Conservation (phyloP, 2,888 invertebrate species). For the Spodoptera picta region DNA sequence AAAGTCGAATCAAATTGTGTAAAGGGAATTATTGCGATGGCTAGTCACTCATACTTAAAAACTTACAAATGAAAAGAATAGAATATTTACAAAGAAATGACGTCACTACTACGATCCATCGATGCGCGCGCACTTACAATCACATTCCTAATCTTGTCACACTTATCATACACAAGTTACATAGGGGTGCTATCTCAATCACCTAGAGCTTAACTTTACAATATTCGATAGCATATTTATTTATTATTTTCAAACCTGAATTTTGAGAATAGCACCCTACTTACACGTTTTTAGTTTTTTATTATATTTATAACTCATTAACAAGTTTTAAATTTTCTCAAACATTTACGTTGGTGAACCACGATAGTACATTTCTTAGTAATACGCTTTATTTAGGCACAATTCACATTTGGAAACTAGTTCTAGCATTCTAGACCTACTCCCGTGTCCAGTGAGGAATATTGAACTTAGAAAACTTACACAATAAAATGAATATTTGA, state of each 20-base stretch:
- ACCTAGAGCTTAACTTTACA: constrained; percentile 25
- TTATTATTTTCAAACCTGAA: constrained; percentile 29
- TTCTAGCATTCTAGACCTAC: constrained; percentile 83
- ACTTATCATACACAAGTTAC: constrained; percentile 46
- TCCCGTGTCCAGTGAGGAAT: constrained; percentile 65
- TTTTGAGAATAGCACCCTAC: constrained; percentile 55
- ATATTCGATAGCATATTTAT: constrained; percentile 30
- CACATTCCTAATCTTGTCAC: constrained; percentile 53
- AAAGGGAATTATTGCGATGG: constrained; percentile 1
- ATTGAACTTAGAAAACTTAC: constrained; percentile 11
- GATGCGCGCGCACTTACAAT: constrained; percentile 37
- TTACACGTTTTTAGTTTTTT: constrained; percentile 42
- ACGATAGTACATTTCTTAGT: constrained; percentile 63
- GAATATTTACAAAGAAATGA: constrained; percentile 39
- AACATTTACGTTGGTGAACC: constrained; percentile 56
- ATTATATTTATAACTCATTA: constrained; percentile 35
- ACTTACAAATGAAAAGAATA: constrained; percentile 5
- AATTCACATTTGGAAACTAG: constrained; percentile 82
- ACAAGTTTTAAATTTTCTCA: constrained; percentile 51
- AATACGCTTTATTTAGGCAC: constrained; percentile 82
- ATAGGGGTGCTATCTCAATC: constrained; percentile 48
- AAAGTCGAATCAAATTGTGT: constrained; percentile 30
- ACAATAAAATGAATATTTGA: background rate
- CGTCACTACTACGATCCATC: constrained; percentile 9
- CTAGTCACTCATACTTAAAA: constrained; percentile 1